Conservation (phyloP, 2,888 invertebrate genomes). For the Acrocera orbiculus region DNA sequence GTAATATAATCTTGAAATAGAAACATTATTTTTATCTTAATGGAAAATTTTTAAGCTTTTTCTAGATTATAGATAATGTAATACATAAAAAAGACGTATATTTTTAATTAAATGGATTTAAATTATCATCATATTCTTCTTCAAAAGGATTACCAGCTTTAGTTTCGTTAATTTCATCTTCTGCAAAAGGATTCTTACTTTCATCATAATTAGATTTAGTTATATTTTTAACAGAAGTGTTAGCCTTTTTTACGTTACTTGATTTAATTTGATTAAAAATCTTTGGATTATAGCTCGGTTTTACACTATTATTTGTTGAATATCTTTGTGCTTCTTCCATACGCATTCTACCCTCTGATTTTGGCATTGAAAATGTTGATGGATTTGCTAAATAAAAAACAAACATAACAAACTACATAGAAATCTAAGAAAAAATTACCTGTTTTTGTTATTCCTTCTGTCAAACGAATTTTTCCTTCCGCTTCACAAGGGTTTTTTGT, state of each 20-base stretch:
- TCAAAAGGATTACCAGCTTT: conserved; percentile 35
- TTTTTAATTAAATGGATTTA: conserved; percentile 44
- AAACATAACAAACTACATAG: background rate
- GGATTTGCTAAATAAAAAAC: conserved; percentile 1
- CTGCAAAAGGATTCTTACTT: conserved; percentile 46
- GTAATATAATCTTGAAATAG: too few species aligned
- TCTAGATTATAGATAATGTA: too few species aligned
- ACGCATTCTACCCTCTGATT: conserved; percentile 41
- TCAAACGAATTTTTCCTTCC: conserved; percentile 37
- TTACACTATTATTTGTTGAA: conserved; percentile 20
- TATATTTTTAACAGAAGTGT: conserved; percentile 15
- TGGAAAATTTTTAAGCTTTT: too few species aligned
- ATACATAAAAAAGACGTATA: too few species aligned
- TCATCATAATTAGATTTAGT: conserved; percentile 42
- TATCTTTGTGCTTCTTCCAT: conserved; percentile 35
- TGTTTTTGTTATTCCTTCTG: conserved; percentile 33
- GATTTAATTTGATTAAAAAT: too few species aligned
- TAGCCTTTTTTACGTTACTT: conserved; percentile 1
- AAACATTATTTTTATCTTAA: too few species aligned
- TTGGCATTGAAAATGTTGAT: conserved; percentile 25
- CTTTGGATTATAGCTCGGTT: conserved; percentile 5
- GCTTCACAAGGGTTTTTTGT: conserved; percentile 38
- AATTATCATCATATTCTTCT: conserved; percentile 57
- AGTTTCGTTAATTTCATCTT: conserved; percentile 15
- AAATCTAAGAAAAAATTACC: conserved; percentile 1